A percentile compares a stretch with the other conserved stretches of the same genome.
phyloP scores from a whole-genome alignment of 2,797 vertebrate genomes.

The Sebastes minor region DNA sequence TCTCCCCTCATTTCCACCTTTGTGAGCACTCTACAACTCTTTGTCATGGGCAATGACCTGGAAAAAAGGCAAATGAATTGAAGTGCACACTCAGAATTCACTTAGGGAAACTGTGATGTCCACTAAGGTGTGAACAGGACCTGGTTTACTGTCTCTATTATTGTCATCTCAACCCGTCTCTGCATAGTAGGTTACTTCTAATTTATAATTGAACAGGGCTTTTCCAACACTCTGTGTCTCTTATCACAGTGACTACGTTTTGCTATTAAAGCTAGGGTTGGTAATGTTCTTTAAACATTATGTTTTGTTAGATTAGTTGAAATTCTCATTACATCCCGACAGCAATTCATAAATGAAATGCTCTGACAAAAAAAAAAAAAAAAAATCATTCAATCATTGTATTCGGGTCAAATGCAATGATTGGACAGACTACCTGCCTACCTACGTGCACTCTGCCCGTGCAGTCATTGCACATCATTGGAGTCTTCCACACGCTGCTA shows the following conservation, averaged over 20 bases:
- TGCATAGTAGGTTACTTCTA: not conserved
- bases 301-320: not conserved
- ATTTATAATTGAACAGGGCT: not conserved
- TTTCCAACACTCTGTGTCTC: not conserved
- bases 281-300: not conserved
- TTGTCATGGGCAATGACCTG: slow-evolving; percentile 18
- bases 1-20: not conserved
- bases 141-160: not conserved
- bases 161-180: not conserved
- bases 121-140: not conserved
- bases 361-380: not conserved
- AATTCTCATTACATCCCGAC: not conserved
- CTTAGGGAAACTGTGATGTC: not conserved
- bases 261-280: not conserved
- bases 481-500: too few species aligned
- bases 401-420: not conserved
- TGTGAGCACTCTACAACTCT: slow-evolving; percentile 14
- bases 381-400: not conserved
- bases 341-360: not conserved
- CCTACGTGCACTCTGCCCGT: not conserved
- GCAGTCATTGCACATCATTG: not conserved
- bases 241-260: not conserved
- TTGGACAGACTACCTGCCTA: not conserved
- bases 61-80: slow-evolving; percentile 25
- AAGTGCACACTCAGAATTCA: slow-evolving; percentile 16